Percentiles rank a stretch among this genome's conserved stretches.
Conservation (phyloP, 2,797 vertebrate species). For the Astyanax mexicanus region DNA sequence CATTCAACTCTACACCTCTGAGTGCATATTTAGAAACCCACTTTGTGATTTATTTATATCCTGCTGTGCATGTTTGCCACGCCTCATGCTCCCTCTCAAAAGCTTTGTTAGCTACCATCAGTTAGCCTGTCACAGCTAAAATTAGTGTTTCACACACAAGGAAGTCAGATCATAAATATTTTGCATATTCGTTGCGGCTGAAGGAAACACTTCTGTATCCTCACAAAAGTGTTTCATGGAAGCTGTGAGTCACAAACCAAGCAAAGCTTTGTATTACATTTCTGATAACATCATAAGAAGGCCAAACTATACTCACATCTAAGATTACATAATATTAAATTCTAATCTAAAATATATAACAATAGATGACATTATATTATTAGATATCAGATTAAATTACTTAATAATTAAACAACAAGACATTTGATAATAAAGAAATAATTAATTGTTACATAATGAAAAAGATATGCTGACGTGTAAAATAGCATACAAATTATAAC, state of each 20-base stretch:
- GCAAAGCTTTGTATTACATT: background rate
- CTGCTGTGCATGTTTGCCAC: background rate
- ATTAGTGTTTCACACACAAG: background rate
- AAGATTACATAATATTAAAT: background rate
- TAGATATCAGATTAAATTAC: no score
- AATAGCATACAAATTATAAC: no score
- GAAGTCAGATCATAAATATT: background rate
- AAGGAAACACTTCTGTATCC: background rate
- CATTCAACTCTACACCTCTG: conserved; percentile 8
- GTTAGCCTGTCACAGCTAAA: conserved; percentile 2
- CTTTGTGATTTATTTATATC: background rate
- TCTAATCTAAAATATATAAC: no score
- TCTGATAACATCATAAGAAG: background rate
- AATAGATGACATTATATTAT: no score
- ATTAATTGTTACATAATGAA: no score
- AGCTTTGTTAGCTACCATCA: background rate
- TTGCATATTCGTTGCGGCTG: background rate
- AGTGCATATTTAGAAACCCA: background rate
- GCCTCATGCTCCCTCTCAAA: background rate
- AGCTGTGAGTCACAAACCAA: background rate
- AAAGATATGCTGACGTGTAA: no score
- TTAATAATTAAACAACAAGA: no score
- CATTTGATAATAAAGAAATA: no score
- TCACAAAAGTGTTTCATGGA: background rate
- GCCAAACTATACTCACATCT: background rate